Base-by-base conservation (phyloP, 2,797 vertebrate genomes). In the Sebastes minor region DNA sequence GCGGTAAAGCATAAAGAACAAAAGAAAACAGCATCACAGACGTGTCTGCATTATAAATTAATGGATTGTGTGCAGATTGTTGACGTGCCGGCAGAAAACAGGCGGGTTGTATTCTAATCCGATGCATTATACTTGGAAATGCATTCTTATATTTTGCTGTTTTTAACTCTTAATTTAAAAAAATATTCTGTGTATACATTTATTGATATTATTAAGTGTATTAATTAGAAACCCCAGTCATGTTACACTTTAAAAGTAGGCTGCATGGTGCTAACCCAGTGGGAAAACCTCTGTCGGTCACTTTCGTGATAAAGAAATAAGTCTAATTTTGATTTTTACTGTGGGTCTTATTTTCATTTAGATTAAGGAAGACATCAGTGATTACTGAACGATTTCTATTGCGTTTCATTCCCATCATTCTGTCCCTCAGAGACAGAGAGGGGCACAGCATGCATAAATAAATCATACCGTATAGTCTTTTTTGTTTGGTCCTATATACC, bases 1-100 rank as follows among this genome's bases (percentile, higher is more conserved):
- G 74, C 35, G 18, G 38, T 22, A 80, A 74, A 71, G 71, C 55
- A 64, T 71, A 42, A 27, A 13, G 28, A 63, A 76, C 46, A 63
- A 84, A 63, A 74, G 63, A 68, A 77, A 80, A 70, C 46, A 25
- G 42, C 73, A 62, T 65, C 62, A 68, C 62, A 86, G 69, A 77
- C 33, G 25, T 6, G 62, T 56, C 56, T 82, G 74, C 56, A 22
- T 75, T 30, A 82, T 92, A 64, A 88, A 90, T 88, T 52, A 88
- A 88, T 86, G 74, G 62, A 87, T 86, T 22, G 23, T 65, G 33
- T 67, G 74, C 71, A 82, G 76, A 63, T 74, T 72, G 67, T 70
- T 81, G 35, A 16, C 5, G 2, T 78, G 73, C 67, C 32, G 53
- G 28, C 66, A 66, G 62, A 64, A 72, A 62, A 76, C 5, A 49